Evolutionary conservation across 2,888 invertebrate genomes (phyloP), one percentile per base, ranked within the genome.

Genomic region (Polyploca ridens): DNA sequence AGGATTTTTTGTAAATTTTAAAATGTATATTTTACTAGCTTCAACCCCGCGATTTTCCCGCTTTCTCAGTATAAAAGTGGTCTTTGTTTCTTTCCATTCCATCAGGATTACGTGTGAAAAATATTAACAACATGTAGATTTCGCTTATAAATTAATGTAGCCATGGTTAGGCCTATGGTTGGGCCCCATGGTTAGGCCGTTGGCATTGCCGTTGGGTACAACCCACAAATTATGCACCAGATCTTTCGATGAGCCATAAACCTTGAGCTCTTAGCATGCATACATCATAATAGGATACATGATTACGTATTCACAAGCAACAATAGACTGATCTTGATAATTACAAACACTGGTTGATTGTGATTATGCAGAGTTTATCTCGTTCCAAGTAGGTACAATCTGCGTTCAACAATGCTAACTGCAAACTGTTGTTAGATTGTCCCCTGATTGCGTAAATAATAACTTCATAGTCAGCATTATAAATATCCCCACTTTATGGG

Each of bases 311-410:
- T 19, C 19, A 54, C 54, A 54, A 54, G 16, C 54, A 19, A 54
- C 54, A 54, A 54, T 54, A 54, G 54, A 54, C 54, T 54, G 54
- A 54, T 19, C 54, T 19, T 54, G 54, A 54, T 54, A 54, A 54
- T 54, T 54, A 54, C 54, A 19, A 54, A 54, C 54, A 54, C 54
- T 19, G 54, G 19, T 54, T 54, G 54, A 49, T 49, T 49, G 49
- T 49, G 49, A 54, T 54, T 54, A 54, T 54, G 16, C 54, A 10
- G 19, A 54, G 54, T 54, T 54, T 54, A 54, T 54, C 16, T 54
- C 54, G 19, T 54, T 19, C 49, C 49, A 49, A 7, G 6, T 38
- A 41, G 13, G 41, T 54, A 19, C 10, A 54, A 19, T 54, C 19
- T 54, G 19, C 54, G 16, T 54, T 54, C 54, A 54, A 54, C 54